Conservation (phyloP, 2,888 invertebrate genomes). For the Callimorpha dominula region DNA sequence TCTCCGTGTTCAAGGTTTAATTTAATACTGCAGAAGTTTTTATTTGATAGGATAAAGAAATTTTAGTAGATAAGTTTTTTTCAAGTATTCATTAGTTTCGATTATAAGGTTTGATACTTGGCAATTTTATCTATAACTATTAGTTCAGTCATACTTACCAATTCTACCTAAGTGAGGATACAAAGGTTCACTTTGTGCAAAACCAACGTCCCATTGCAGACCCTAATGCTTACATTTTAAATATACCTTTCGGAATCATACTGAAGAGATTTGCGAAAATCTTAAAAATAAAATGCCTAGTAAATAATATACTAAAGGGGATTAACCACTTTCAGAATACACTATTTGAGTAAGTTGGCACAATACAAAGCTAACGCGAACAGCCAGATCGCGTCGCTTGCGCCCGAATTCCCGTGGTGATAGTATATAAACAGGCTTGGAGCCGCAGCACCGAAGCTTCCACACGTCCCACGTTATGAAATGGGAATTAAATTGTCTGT, state of each 20-base stretch:
- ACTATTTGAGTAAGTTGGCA: neutral
- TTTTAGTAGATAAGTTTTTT: too few species aligned
- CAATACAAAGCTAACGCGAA: conserved; percentile 3
- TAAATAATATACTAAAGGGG: too few species aligned
- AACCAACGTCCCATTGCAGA: neutral
- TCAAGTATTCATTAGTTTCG: too few species aligned
- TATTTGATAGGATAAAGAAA: too few species aligned
- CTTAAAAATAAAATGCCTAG: neutral
- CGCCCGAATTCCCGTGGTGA: conserved; percentile 63
- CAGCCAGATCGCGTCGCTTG: conserved; percentile 55
- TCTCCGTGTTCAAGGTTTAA: too few species aligned
- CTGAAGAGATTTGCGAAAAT: neutral
- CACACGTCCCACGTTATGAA: conserved; percentile 70
- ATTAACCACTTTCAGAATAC: neutral
- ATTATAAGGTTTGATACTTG: too few species aligned
- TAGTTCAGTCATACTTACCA: neutral
- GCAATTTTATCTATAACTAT: neutral
- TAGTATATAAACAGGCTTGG: conserved; percentile 51
- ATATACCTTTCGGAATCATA: neutral
- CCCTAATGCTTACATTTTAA: neutral
- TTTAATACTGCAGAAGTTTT: too few species aligned
- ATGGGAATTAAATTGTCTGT: conserved; percentile 80
- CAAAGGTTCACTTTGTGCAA: neutral
- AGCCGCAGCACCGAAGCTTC: conserved; percentile 39
- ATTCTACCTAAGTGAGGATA: neutral